Evolutionary conservation across 1,140 invertebrate genomes (phyloP), one percentile per base, ranked within the genome.

Genomic region (Antheraea mylitta): DNA sequence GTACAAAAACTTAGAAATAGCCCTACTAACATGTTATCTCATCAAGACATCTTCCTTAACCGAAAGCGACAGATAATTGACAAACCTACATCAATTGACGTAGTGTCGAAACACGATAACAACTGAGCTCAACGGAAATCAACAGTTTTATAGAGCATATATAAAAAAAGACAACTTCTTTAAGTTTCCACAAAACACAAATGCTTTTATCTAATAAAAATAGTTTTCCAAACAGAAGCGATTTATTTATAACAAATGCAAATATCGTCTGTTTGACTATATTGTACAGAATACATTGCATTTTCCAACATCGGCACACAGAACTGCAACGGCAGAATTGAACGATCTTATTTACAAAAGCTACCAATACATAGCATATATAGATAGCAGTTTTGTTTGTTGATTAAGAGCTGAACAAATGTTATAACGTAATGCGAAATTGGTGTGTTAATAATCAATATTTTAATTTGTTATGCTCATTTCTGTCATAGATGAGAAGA

Each of bases 281-380:
- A 63, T n/a, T 63, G 61, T n/a, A 37, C 16, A 63, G 19, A 63
- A 65, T 42, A 48, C 18, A 65, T 53, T 65, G 38, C 48, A 65
- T 65, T 48, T 42, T 19, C 18, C 18, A 45, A 65, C 42, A 42
- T 65, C 45, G 13, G 42, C 6, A 65, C 19, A 18, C 64, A 65
- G 18, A 42, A 48, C 58, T 64, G 11, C 45, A 60, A 66, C 19
- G 19, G 64, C 64, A 4, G 18, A 65, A 65, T 48, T 19, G 64
- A 70, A 65, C 59, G 58, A 59, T 42, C 66, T 65, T 70, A 63
- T 70, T 70, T 70, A 59, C 69, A 70, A 70, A 53, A 58, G 37
- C 59, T 42, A 42, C 48, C 69, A n/a, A 66, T 66, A 70, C 59
- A 65, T 48, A 48, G 37, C 30, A 3, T n/a, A n/a, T n/a, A n/a